These are phyloP conservation scores for Nephrotoma appendiculata DNA, from an alignment of 2,888 invertebrate species.

Conservation along the genomic window DNA sequence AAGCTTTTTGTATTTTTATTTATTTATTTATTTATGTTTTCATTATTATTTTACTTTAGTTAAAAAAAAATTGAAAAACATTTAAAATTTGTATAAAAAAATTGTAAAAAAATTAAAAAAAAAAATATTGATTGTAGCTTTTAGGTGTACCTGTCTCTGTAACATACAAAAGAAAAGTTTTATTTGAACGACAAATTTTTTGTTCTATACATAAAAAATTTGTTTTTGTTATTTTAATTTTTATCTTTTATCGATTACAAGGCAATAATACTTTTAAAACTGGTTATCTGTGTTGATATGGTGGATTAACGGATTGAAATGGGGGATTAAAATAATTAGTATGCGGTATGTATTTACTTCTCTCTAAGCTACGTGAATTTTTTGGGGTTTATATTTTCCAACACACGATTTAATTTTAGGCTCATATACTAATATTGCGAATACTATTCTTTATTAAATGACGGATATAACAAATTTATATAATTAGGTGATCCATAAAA, in stretches of 20 bases:
- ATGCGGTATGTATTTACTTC: too few relatives aligned
- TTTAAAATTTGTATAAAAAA: slow-evolving; percentile 8
- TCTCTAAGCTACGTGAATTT: too few relatives aligned
- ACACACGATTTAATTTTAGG: too few relatives aligned
- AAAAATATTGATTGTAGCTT: slow-evolving; percentile 7
- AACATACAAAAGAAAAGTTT: not conserved
- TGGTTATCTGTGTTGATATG: not conserved
- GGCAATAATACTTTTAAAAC: not conserved
- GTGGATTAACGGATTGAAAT: not conserved
- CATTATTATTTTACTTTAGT: slow-evolving; percentile 10
- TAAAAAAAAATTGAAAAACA: slow-evolving; percentile 12
- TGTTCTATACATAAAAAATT: not conserved
- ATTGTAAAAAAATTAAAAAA: not conserved
- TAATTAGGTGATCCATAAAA: too few relatives aligned
- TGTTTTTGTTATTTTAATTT: not conserved
- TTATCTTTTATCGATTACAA: not conserved
- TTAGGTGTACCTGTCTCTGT: slow-evolving; percentile 10
- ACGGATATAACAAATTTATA: too few relatives aligned
- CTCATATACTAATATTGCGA: too few relatives aligned
- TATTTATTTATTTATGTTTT: slow-evolving; percentile 11
- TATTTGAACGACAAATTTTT: not conserved
- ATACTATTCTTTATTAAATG: too few relatives aligned
- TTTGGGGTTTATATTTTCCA: too few relatives aligned
- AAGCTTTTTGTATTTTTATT: not conserved
- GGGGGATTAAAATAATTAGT: too few relatives aligned